A percentile compares a stretch with the other conserved stretches of the same genome.
Evolutionary conservation across 2,888 invertebrate species (phyloP).

Genomic region (Luperina testacea): DNA sequence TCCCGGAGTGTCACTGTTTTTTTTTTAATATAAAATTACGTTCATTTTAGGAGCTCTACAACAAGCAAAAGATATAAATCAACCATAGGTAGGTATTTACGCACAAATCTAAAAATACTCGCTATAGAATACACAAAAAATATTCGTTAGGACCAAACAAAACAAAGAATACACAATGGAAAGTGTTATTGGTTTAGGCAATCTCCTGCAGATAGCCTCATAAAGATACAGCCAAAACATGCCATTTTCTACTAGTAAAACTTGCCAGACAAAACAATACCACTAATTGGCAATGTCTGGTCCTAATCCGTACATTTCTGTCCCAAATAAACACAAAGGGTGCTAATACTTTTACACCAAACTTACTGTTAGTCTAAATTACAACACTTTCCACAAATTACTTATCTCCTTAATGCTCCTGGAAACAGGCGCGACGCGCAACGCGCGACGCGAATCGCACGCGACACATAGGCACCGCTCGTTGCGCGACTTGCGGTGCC

Average conservation of each 20-base stretch:
- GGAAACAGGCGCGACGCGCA: too few species aligned
- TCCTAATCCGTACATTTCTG: constrained; percentile 23
- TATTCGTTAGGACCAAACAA: not conserved
- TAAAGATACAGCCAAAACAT: not conserved
- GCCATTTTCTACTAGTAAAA: constrained; percentile 1
- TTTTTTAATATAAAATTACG: not conserved
- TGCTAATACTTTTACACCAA: constrained; percentile 20
- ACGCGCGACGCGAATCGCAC: too few species aligned
- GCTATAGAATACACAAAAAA: not conserved
- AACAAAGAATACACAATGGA: not conserved
- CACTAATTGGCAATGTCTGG: constrained; percentile 40
- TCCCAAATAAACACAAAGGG: constrained; percentile 35
- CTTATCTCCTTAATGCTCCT: too few species aligned
- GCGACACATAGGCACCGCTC: too few species aligned
- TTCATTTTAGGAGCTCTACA: not conserved
- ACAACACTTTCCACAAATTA: constrained; percentile 25
- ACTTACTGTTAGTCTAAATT: constrained; percentile 11
- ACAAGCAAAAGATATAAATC: not conserved
- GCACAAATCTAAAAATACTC: not conserved
- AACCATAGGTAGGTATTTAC: not conserved
- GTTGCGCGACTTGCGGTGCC: too few species aligned
- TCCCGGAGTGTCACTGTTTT: too few species aligned
- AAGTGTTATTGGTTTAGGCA: constrained; percentile 25
- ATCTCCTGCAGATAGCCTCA: constrained; percentile 21
- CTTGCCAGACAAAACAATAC: constrained; percentile 27